A percentile compares a stretch with the other conserved stretches of the same genome.
Evolutionary conservation across 2,113 vertebrate species (phyloP).

Genomic region (Cricetomys ansorgei): DNA sequence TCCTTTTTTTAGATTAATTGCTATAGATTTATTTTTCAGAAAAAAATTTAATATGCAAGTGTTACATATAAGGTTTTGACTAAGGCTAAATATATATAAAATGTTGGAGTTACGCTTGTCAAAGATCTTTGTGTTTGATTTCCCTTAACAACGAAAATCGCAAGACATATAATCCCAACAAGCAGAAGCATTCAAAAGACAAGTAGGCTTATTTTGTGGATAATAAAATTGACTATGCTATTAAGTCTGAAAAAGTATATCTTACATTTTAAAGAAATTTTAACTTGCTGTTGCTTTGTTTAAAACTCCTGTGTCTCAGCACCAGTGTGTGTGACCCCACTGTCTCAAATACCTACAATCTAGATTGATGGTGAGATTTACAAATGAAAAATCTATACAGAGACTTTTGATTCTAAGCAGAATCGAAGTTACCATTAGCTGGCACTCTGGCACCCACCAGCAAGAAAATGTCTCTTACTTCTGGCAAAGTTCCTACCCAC

Average conservation of each 20-base stretch:
- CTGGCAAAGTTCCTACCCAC: neutral
- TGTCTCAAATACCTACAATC: neutral
- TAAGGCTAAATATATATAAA: neutral
- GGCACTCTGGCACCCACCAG: neutral
- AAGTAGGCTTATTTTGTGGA: neutral
- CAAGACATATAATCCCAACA: neutral
- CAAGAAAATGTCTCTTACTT: neutral
- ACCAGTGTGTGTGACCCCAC: neutral
- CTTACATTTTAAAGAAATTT: neutral
- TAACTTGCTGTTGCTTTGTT: neutral
- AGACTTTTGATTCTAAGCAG: neutral
- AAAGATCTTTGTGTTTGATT: neutral
- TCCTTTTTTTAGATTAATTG: neutral
- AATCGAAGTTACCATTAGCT: neutral
- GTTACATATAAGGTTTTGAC: neutral
- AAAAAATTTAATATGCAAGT: neutral
- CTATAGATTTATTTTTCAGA: neutral
- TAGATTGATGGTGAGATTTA: neutral
- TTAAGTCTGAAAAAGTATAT: neutral
- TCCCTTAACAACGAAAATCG: neutral
- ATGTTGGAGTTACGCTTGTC: neutral
- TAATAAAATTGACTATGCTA: neutral
- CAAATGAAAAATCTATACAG: neutral
- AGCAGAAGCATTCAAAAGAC: neutral
- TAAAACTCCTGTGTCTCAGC: neutral